Evolutionary conservation across 1,140 invertebrate genomes (phyloP), one percentile per base, ranked within the genome.

Genomic region (Xylocopa sonorina): DNA sequence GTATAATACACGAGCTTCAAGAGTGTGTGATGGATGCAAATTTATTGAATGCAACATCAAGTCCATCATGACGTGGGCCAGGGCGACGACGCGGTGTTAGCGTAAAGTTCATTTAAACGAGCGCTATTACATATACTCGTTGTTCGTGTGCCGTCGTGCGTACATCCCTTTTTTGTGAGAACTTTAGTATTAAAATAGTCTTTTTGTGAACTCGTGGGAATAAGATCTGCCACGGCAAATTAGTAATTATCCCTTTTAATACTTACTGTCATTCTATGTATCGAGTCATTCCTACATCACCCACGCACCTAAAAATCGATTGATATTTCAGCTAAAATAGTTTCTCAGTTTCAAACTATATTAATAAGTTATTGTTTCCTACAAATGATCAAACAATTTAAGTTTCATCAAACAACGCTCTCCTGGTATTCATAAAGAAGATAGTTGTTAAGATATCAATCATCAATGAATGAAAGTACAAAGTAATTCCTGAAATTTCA

Each of bases 191-290:
- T 75, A 66, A 74, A 71, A 68, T 57, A 51, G 78, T 77, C 78
- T 81, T 81, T n/a, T n/a, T n/a, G n/a, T 85, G 66, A 86, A 82
- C 66, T 67, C 83, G 83, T 86, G 84, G 84, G 84, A 86, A 86
- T 82, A 85, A 82, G 83, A 86, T 53, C 46, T 24, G 6, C 34
- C 29, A 21, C 29, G 12, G 0, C 24, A 24, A 51, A 43, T 24
- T n/a, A n/a, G 58, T 38, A 73, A 67, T 80, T 48, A 66, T 43
- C 50, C 29, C 12, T 16, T 51, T 38, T 6, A 21, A 29, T 48
- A 4, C 34, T n/a, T 34, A 21, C 41, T 41, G 4, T 41, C n/a
- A 21, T 38, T 55, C n/a, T 1, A 58, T 21, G 7, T n/a, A 34
- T 46, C 43, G 7, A 46, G 7, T 46, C 7, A 4, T 5, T 32